Base-by-base conservation (phyloP, 2,797 vertebrate species). In the Lithobates sylvaticus region DNA sequence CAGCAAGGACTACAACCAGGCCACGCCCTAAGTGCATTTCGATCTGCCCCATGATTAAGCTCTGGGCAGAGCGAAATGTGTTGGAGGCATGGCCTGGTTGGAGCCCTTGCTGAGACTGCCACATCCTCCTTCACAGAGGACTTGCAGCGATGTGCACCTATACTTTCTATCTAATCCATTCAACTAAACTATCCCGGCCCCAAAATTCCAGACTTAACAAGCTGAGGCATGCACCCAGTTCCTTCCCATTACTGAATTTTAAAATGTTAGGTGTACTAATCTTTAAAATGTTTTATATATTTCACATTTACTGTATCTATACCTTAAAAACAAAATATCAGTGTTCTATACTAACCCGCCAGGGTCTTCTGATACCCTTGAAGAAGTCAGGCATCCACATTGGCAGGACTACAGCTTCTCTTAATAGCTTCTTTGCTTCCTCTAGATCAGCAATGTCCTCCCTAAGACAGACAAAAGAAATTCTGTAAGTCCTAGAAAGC, bases 371-470 rank as follows among this genome's bases (percentile, higher is more conserved):
- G 82, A 99, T 99, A 78, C 98, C 98, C 92, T 98, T 99, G 93
- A 99, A 99, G 93, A 98, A 99, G 92, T 99, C 97, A 70, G 98
- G 98, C 97, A 99, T 99, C 98, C 97, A 99, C 97, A 99, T 98
- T 3, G 98, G 98, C 91, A 99, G 92, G 87, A 99, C 98, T 15
- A 99, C 98, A 16, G 98, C 98, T 93, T 99, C 98, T 88, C 97
- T 96, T 88, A 99, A 91, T 91, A 99, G 93, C 92, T 98, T 98
- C 94, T 99, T 99, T 58, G 98, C 98, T 89, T 99, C 98, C 89
- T 99, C 98, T 90, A 99, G 93, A 92, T 99, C 98, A 0, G 98
- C 98, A 73, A 99, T 99, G 91, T 99, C 98, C 70, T 97, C 96
- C 98, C 98, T 99, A 88, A 64, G 16, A 29, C 2, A 27, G 16